A percentile compares a stretch with the other conserved stretches of the same genome.
Conservation (phyloP, 2,797 vertebrate genomes). For the Podarcis siculus region DNA sequence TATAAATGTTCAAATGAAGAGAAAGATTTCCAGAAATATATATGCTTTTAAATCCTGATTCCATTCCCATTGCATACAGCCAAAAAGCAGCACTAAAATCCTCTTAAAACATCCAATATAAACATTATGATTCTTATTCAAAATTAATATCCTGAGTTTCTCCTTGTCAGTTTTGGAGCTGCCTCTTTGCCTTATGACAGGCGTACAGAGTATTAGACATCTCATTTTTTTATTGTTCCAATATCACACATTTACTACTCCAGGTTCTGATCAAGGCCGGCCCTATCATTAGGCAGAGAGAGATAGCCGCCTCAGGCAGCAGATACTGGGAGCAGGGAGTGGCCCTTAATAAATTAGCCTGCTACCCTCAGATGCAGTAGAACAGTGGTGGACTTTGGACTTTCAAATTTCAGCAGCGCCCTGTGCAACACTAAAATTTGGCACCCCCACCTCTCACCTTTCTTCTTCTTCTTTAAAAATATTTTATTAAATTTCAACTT, state of each 20-base stretch:
- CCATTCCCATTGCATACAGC: background rate
- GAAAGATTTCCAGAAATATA: background rate
- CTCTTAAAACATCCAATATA: background rate
- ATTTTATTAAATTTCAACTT: too few relatives aligned
- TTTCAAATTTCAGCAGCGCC: too few relatives aligned
- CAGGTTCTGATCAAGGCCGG: background rate
- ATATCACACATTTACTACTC: background rate
- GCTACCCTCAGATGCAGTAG: too few relatives aligned
- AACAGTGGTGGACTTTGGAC: too few relatives aligned
- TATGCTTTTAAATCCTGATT: background rate
- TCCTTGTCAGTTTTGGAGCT: background rate
- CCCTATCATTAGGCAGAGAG: too few relatives aligned
- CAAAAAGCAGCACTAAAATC: background rate
- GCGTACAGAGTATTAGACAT: background rate
- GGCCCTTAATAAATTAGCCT: too few relatives aligned
- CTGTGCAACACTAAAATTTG: too few relatives aligned
- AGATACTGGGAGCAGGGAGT: too few relatives aligned
- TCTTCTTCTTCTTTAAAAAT: too few relatives aligned
- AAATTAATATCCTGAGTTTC: conserved; percentile 4
- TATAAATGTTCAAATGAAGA: background rate
- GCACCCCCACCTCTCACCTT: too few relatives aligned
- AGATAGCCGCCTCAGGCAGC: too few relatives aligned
- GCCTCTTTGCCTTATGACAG: background rate
- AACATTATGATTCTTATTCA: conserved; percentile 14
- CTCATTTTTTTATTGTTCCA: background rate